Percentiles rank a stretch among this genome's conserved stretches.
These are phyloP conservation scores for Rhipidura dahli DNA, from an alignment of 2,113 vertebrate species.

Conservation along the genomic window DNA sequence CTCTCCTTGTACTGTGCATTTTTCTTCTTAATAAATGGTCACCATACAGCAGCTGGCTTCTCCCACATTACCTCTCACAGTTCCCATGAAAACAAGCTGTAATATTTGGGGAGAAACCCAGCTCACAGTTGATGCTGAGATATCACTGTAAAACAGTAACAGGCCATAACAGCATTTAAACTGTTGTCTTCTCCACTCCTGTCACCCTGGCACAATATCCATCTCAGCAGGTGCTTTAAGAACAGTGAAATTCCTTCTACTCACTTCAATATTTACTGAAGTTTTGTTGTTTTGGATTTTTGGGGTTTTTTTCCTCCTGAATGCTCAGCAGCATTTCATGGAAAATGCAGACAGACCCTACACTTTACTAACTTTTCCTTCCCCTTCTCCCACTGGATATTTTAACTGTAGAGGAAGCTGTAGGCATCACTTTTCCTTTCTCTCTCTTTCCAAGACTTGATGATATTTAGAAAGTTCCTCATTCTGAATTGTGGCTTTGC, in stretches of 20 bases:
- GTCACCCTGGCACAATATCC: neutral
- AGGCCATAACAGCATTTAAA: neutral
- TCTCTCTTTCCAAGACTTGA: neutral
- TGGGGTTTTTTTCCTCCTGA: neutral
- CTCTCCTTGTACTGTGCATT: neutral
- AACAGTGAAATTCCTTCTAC: neutral
- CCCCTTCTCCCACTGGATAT: neutral
- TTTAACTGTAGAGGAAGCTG: neutral
- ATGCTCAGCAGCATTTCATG: neutral
- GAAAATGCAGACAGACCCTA: neutral
- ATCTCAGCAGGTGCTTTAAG: neutral
- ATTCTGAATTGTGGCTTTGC: neutral
- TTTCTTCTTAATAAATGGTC: neutral
- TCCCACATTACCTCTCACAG: neutral
- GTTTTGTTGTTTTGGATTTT: no score
- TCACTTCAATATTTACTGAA: neutral
- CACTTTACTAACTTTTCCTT: neutral
- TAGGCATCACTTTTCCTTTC: neutral
- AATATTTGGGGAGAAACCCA: neutral
- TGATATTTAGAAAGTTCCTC: neutral
- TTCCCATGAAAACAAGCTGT: neutral
- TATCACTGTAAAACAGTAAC: neutral
- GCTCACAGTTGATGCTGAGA: neutral
- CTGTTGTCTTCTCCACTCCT: neutral
- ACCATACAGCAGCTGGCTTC: neutral